A percentile compares a stretch with the other conserved stretches of the same genome.
Conservation (phyloP, 2,113 vertebrate genomes). For the Hippocampus zosterae region DNA sequence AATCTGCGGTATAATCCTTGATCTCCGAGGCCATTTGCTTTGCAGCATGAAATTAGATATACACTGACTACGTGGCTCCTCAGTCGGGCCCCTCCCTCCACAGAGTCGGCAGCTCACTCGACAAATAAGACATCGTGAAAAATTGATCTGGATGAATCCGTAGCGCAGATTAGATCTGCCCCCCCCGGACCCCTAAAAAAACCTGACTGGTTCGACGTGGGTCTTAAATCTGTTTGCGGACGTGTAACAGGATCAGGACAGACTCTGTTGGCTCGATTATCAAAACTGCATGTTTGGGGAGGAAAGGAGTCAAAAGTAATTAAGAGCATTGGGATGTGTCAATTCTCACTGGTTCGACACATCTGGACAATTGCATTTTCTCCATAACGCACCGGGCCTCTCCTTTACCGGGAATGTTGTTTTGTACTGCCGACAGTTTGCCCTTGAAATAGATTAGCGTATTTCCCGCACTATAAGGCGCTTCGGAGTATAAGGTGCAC, state of each 20-base stretch:
- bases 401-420: not conserved
- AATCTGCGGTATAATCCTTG: conserved; percentile 69
- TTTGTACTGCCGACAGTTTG: too few species aligned
- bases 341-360: not conserved
- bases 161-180: conserved; percentile 50
- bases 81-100: not conserved
- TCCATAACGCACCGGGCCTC: not conserved
- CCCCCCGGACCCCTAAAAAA: conserved; percentile 51
- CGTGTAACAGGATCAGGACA: conserved; percentile 28
- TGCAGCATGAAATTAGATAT: conserved; percentile 66
- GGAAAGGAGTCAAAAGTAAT: not conserved
- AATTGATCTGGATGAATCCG: conserved; percentile 65
- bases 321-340: not conserved
- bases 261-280: conserved; percentile 13
- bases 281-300: conserved; percentile 21
- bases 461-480: too few species aligned
- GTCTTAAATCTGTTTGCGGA: conserved; percentile 53
- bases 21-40: conserved; percentile 69
- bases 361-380: not conserved
- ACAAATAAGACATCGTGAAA: conserved; percentile 67
- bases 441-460: too few species aligned
- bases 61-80: conserved; percentile 32
- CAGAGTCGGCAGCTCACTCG: conserved; percentile 29
- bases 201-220: conserved; percentile 49
- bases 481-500: too few species aligned